These are phyloP conservation scores for Hemibagrus wyckioides DNA, from an alignment of 2,113 vertebrate species.

Conservation along the genomic window DNA sequence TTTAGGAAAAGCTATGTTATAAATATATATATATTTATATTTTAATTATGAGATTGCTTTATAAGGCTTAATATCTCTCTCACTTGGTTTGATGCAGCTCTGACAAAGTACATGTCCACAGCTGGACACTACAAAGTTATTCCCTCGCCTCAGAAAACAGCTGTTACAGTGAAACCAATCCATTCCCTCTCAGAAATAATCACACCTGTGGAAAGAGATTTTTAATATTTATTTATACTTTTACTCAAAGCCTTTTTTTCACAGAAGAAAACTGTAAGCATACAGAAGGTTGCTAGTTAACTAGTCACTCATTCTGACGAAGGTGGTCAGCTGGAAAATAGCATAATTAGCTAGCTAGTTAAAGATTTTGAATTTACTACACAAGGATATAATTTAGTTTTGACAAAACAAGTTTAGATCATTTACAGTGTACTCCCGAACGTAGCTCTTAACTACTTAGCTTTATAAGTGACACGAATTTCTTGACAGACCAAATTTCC, in stretches of 20 bases:
- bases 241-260: too few relatives aligned
- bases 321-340: not conserved
- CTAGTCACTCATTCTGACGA: not conserved
- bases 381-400: not conserved
- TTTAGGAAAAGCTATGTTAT: not conserved
- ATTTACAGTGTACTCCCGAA: not conserved
- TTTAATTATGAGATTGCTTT: not conserved
- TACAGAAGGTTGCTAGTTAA: not conserved
- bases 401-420: not conserved
- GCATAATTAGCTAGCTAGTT: not conserved
- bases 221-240: not conserved
- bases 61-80: conserved; percentile 33
- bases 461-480: not conserved
- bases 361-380: not conserved
- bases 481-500: not conserved
- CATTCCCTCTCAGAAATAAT: conserved; percentile 64
- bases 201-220: not conserved
- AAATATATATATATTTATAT: too few relatives aligned
- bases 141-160: conserved; percentile 75
- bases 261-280: not conserved
- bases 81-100: conserved; percentile 76
- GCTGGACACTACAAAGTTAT: conserved; percentile 76
- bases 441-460: not conserved
- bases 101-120: conserved; percentile 86
- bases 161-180: conserved; percentile 90